A percentile compares a stretch with the other conserved stretches of the same genome.
phyloP scores from a whole-genome alignment of 2,888 invertebrate genomes.

The Lasius platythorax region DNA sequence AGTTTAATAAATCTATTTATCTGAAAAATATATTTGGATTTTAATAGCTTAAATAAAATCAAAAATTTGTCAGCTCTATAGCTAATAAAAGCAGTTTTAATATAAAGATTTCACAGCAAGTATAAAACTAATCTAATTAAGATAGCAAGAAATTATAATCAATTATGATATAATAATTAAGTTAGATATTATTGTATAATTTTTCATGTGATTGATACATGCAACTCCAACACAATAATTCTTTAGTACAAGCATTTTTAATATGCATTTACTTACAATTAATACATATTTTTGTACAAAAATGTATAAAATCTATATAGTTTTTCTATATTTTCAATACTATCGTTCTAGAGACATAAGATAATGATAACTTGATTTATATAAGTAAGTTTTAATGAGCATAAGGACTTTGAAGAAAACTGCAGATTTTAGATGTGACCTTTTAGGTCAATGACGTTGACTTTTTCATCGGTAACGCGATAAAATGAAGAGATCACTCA shows the following conservation, averaged over 20 bases:
- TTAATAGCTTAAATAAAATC: background rate
- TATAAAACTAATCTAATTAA: background rate
- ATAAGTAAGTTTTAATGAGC: background rate
- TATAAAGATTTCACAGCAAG: background rate
- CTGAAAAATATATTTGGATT: background rate
- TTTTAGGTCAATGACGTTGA: no score
- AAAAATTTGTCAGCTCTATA: background rate
- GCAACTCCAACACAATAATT: no score
- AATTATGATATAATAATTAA: background rate
- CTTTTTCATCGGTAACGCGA: background rate
- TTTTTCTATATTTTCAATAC: background rate
- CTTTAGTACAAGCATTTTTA: background rate
- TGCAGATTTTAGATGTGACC: background rate
- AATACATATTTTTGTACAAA: background rate
- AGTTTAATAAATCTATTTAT: background rate
- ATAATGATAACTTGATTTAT: background rate
- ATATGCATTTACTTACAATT: background rate
- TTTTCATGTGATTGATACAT: background rate
- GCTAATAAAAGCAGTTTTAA: background rate
- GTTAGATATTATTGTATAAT: background rate
- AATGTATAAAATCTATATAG: background rate
- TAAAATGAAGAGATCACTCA: slow-evolving; percentile 57
- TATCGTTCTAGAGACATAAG: background rate
- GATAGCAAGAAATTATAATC: background rate
- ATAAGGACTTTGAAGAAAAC: background rate